A percentile compares a stretch with the other conserved stretches of the same genome.
These are phyloP conservation scores for Amphipoea oculea DNA, from an alignment of 2,888 invertebrate genomes.

Conservation along the genomic window DNA sequence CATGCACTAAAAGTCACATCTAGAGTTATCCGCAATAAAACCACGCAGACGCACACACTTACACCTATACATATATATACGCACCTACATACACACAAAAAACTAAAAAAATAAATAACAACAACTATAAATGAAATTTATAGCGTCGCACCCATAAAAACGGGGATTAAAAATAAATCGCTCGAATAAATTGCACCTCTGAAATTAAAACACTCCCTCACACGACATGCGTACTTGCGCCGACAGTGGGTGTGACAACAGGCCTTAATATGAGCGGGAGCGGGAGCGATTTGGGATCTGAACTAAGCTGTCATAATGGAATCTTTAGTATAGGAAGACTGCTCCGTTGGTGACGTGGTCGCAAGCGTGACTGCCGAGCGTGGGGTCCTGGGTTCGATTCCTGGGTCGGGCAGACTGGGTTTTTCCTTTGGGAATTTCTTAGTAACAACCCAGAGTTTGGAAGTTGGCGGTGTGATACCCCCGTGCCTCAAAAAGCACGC, in stretches of 20 bases:
- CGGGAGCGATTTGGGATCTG: constrained; percentile 54
- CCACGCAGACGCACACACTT: constrained; percentile 44
- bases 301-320: not conserved
- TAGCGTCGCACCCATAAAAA: constrained; percentile 89
- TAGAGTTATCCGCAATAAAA: constrained; percentile 56
- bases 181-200: constrained; percentile 91
- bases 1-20: constrained; percentile 43
- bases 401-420: no score
- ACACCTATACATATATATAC: constrained; percentile 5
- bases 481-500: no score
- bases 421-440: no score
- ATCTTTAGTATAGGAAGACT: not conserved
- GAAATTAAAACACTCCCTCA: constrained; percentile 90
- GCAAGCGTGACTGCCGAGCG: no score
- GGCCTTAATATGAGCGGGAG: constrained; percentile 64
- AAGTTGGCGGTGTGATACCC: no score
- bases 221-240: constrained; percentile 87
- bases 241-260: constrained; percentile 68
- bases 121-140: constrained; percentile 88
- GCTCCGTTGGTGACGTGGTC: no score
- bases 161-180: constrained; percentile 91
- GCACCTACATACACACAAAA: constrained; percentile 54
- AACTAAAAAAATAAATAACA: constrained; percentile 81
- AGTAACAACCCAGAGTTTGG: no score
- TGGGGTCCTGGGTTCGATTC: no score